phyloP scores from a whole-genome alignment of 1,140 invertebrate species.

The Brachystomella parvula region DNA sequence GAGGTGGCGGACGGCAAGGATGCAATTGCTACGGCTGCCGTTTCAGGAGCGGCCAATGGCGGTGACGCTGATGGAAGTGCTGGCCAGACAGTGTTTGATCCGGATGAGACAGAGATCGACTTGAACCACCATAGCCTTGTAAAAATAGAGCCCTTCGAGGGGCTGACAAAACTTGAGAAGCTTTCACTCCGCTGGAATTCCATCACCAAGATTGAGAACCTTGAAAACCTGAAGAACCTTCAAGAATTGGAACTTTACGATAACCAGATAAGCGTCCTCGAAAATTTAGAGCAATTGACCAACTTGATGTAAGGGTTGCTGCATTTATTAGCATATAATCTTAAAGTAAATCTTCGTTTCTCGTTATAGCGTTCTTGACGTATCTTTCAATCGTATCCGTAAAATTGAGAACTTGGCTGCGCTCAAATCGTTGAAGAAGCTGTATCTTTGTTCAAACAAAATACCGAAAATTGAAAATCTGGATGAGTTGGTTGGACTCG shows the following conservation, averaged over 20 bases:
- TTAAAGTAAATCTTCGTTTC: conserved; percentile 34
- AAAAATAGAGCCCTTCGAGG: conserved; percentile 73
- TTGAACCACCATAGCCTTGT: conserved; percentile 78
- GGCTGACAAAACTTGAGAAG: conserved; percentile 62
- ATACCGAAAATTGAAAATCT: conserved; percentile 88
- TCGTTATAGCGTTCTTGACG: conserved; percentile 69
- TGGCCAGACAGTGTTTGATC: conserved; percentile 10
- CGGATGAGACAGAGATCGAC: conserved; percentile 58
- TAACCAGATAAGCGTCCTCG: conserved; percentile 86
- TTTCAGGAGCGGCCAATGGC: conserved; percentile 2
- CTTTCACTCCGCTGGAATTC: conserved; percentile 88
- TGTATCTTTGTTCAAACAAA: conserved; percentile 89
- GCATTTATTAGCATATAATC: neutral
- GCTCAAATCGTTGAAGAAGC: conserved; percentile 70
- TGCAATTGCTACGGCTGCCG: neutral
- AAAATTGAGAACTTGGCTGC: conserved; percentile 78
- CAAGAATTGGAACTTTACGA: conserved; percentile 90
- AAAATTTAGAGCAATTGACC: conserved; percentile 74
- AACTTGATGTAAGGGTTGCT: conserved; percentile 72
- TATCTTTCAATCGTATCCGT: conserved; percentile 94
- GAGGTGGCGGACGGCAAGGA: neutral
- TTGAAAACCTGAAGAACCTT: conserved; percentile 62
- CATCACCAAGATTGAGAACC: conserved; percentile 87
- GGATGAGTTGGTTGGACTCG: conserved; percentile 65
- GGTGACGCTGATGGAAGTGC: neutral